A percentile compares a stretch with the other conserved stretches of the same genome.
These are phyloP conservation scores for Trachelipus rathkii DNA, from an alignment of 1,140 invertebrate genomes.

Conservation along the genomic window DNA sequence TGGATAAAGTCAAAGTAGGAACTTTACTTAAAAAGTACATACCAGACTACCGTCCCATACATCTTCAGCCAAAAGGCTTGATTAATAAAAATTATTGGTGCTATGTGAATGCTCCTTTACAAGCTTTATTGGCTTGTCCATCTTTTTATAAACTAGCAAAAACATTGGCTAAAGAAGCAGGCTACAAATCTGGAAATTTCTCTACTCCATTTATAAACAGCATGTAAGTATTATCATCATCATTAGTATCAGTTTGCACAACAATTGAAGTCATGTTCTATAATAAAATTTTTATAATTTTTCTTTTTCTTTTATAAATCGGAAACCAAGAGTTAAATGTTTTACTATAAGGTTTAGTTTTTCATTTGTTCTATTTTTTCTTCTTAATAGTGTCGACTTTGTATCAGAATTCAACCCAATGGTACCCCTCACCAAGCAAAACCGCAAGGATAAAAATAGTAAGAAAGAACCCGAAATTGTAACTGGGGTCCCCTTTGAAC, in stretches of 20 bases:
- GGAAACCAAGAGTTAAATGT: no score
- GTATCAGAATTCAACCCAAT: conserved; percentile 49
- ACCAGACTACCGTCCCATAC: conserved; percentile 33
- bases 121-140: conserved; percentile 84
- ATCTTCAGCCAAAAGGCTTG: conserved; percentile 69
- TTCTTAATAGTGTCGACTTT: conserved; percentile 58
- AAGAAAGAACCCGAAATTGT: conserved; percentile 29
- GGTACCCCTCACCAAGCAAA: conserved; percentile 34
- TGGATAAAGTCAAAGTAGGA: not conserved
- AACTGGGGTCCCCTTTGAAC: conserved; percentile 36
- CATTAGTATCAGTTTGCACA: no score
- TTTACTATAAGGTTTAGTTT: no score
- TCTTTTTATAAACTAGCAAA: conserved; percentile 87
- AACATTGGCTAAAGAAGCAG: conserved; percentile 58
- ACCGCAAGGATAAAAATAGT: conserved; percentile 36
- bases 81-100: conserved; percentile 91
- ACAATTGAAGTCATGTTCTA: no score
- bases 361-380: conserved; percentile 27
- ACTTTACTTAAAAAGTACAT: conserved; percentile 34
- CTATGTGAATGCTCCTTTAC: conserved; percentile 88
- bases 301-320: no score
- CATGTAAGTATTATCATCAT: conserved; percentile 63
- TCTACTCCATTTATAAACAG: conserved; percentile 84
- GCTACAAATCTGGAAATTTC: conserved; percentile 58
- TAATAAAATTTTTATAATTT: no score